These are phyloP conservation scores for Ophiodon elongatus DNA, from an alignment of 2,113 vertebrate genomes.

Conservation along the genomic window DNA sequence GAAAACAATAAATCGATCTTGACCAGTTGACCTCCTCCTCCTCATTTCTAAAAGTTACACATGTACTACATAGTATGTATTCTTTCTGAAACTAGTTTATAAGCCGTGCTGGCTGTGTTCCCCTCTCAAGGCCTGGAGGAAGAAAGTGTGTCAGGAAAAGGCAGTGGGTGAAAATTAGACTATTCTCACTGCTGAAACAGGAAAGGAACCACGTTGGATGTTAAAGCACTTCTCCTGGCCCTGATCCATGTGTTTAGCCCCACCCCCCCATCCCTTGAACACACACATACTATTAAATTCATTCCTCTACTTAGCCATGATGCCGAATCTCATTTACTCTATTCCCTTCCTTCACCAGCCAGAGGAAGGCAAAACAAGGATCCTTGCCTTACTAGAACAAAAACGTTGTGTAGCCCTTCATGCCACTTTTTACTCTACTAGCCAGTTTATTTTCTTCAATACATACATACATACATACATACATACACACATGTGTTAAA, in stretches of 20 bases:
- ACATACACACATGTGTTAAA: background rate
- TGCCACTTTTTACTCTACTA: constrained; percentile 17
- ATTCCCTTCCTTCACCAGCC: constrained; percentile 34
- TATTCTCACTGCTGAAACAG: constrained; percentile 55
- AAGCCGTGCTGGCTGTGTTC: constrained; percentile 12
- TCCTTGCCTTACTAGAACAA: background rate
- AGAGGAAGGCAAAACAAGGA: constrained; percentile 17
- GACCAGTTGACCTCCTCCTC: constrained; percentile 51
- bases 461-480: background rate
- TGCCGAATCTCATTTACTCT: constrained; percentile 50
- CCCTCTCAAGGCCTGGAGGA: constrained; percentile 40
- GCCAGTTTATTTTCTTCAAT: background rate
- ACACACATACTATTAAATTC: constrained; percentile 46
- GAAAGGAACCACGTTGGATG: constrained; percentile 58
- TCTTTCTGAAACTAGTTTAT: constrained; percentile 41
- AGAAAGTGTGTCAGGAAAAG: constrained; percentile 53
- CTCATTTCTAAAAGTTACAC: constrained; percentile 56
- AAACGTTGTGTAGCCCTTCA: background rate
- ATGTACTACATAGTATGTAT: constrained; percentile 13
- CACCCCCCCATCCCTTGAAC: constrained; percentile 45
- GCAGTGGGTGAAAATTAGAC: constrained; percentile 36
- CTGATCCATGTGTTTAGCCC: constrained; percentile 59
- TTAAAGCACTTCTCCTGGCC: constrained; percentile 55
- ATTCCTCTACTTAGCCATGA: constrained; percentile 50
- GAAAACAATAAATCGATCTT: constrained; percentile 34